Evolutionary conservation across 2,113 vertebrate species (phyloP).

Genomic region (Amphiprion ocellaris): DNA sequence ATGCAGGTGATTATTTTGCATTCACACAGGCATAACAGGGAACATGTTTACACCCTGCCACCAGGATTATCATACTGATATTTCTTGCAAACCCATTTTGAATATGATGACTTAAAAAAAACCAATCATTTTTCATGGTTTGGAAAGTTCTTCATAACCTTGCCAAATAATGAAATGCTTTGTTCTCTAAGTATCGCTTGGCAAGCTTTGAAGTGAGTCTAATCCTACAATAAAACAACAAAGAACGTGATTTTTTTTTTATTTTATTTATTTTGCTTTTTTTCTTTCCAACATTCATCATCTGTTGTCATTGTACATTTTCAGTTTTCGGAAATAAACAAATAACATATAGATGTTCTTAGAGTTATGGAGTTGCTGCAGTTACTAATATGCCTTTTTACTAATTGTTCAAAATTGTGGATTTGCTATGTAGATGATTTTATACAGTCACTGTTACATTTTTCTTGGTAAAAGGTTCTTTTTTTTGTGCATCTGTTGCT

Average conservation of each 20-base stretch:
- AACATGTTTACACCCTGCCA: background rate
- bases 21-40: background rate
- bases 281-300: background rate
- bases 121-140: background rate
- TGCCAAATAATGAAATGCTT: constrained; percentile 21
- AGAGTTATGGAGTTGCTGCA: no score
- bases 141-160: background rate
- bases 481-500: background rate
- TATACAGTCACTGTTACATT: no score
- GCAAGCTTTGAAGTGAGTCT: background rate
- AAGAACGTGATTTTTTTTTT: background rate
- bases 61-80: background rate
- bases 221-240: background rate
- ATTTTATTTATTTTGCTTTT: background rate
- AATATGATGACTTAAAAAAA: constrained; percentile 4
- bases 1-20: background rate
- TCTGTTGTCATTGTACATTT: background rate
- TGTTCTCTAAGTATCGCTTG: constrained; percentile 4
- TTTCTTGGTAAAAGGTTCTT: background rate
- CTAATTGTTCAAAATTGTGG: no score
- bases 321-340: background rate
- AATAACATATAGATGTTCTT: no score
- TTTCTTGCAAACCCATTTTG: background rate
- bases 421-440: no score
- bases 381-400: no score